Conservation (phyloP, 2,888 invertebrate genomes). For the Ctena decussata region DNA sequence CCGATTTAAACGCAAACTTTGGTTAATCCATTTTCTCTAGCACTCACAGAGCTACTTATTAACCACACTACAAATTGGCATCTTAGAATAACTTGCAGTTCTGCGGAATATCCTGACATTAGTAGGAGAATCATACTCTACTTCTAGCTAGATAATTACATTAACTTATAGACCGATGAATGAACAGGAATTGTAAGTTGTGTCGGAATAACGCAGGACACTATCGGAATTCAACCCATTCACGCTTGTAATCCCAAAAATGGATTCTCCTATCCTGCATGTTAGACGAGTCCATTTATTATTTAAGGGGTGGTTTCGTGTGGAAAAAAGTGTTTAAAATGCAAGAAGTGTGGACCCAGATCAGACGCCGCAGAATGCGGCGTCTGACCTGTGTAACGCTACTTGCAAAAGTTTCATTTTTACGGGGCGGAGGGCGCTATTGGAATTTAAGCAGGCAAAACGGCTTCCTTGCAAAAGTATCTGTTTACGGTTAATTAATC, state of each 20-base stretch:
- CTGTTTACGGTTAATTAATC: not conserved
- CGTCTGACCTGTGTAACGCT: too few species aligned
- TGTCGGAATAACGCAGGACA: too few species aligned
- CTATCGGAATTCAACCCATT: too few species aligned
- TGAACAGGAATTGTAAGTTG: not conserved
- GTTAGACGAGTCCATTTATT: too few species aligned
- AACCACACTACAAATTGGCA: not conserved
- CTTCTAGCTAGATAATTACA: not conserved
- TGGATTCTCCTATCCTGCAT: too few species aligned
- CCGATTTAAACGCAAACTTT: not conserved
- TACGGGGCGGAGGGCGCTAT: not conserved
- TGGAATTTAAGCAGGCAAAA: not conserved
- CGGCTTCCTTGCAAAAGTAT: not conserved
- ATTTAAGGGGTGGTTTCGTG: too few species aligned
- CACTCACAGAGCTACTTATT: not conserved
- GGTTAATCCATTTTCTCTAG: not conserved
- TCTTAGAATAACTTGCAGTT: not conserved
- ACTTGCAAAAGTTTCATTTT: too few species aligned
- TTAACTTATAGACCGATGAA: constrained; percentile 1
- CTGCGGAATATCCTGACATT: constrained; percentile 1
- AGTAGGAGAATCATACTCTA: not conserved
- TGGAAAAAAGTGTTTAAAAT: too few species aligned
- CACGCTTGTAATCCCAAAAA: too few species aligned
- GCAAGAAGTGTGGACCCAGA: too few species aligned
- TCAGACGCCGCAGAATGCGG: too few species aligned